Evolutionary conservation across 2,888 invertebrate genomes (phyloP).

Genomic region (Sminthurides aquaticus): DNA sequence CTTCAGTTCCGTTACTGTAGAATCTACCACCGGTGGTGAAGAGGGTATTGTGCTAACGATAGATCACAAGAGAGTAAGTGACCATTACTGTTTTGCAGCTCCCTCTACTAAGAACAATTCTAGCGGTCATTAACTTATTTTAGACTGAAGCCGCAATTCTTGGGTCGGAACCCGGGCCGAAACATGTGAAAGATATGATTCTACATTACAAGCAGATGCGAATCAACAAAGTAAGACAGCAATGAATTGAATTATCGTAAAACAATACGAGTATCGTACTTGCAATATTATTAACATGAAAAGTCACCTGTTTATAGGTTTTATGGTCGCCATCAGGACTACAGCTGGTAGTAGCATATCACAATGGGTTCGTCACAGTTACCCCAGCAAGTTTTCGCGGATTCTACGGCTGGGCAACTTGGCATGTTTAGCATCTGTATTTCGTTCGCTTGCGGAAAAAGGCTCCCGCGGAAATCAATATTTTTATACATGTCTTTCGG

Average conservation of each 20-base stretch:
- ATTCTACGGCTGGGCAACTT: not conserved
- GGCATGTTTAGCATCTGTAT: not conserved
- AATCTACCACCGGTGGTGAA: no score
- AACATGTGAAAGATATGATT: constrained; percentile 26
- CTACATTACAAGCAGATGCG: constrained; percentile 28
- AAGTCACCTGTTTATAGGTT: constrained; percentile 24
- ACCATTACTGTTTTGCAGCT: no score
- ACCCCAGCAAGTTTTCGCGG: constrained; percentile 29
- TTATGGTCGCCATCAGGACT: constrained; percentile 35
- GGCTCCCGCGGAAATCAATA: no score
- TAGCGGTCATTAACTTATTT: no score
- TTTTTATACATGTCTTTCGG: no score
- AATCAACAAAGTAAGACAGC: constrained; percentile 33
- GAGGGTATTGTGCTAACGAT: no score
- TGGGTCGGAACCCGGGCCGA: constrained; percentile 17
- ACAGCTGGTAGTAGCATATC: constrained; percentile 31
- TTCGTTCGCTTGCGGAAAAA: no score
- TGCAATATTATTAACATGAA: not conserved
- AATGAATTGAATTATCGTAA: no score
- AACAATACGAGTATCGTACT: not conserved
- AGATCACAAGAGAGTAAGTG: no score
- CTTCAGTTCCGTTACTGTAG: constrained; percentile 16
- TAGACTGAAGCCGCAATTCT: no score
- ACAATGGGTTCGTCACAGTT: constrained; percentile 34
- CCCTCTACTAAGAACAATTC: no score